Base-by-base conservation (phyloP, 2,888 invertebrate genomes). In the Rhamphomyia laevipes region DNA sequence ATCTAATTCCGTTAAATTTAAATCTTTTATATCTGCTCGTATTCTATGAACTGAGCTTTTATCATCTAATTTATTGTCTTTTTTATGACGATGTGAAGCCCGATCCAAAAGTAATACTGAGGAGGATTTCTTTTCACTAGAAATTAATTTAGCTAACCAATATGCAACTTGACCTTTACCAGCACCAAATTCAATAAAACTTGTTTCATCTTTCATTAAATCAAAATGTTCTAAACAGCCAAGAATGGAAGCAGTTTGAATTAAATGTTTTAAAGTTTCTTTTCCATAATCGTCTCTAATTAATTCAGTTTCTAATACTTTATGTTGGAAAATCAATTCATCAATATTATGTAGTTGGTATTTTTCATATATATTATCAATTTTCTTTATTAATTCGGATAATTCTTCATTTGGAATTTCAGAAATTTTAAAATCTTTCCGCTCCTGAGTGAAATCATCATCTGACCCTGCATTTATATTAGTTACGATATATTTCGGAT, bases 161-260 rank as follows among this genome's bases (percentile, higher is more conserved):
- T 80, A 89, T 11, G 88, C 85, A 45, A 92, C 64, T 57, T 84
- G 83, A 1, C 89, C 92, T 77, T 86, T 87, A n/a, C 92, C 92
- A 12, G 91, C 91, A 1, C 92, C 92, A 62, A 91, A 83, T 67
- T 93, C 93, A 50, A 92, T 77, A 58, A 80, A 91, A 67, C 86
- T 84, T 1, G 84, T 82, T 18, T 74, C 64, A 11, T 79, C 71
- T 12, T 59, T 62, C 1, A 86, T 67, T 38, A 90, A 72, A 2
- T 76, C 71, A 51, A 77, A 73, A 0, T 73, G 66, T 49, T 84
- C 75, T 41, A 87, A 67, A 48, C 86, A 76, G 38, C 81, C 83
- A 50, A 93, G 67, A 51, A 93, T 71, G 0, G 86, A 81, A 3
- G 89, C 82, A 47, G 82, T 82, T 68, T 93, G 92, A 17, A 80